A percentile compares a stretch with the other conserved stretches of the same genome.
Evolutionary conservation across 2,797 vertebrate species (phyloP).

Genomic region (Rhinichthys osculus): DNA sequence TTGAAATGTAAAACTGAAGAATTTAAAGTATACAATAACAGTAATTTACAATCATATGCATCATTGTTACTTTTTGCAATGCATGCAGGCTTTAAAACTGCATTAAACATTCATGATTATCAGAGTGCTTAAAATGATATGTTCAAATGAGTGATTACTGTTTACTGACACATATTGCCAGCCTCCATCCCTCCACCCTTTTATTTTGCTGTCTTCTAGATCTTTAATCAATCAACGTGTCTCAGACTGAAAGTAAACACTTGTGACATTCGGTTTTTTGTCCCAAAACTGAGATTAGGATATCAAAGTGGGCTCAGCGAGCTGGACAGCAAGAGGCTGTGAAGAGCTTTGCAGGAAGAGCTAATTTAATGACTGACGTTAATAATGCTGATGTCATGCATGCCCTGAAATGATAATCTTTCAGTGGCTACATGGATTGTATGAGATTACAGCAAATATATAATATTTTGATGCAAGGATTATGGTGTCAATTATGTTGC

Average conservation of each 20-base stretch:
- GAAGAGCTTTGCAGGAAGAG: slow-evolving; percentile 18
- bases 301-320: slow-evolving; percentile 24
- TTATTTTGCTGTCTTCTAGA: slow-evolving; percentile 16
- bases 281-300: slow-evolving; percentile 40
- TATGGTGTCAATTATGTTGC: neutral
- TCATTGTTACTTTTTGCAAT: neutral
- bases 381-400: slow-evolving; percentile 23
- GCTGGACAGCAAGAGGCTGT: slow-evolving; percentile 16
- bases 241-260: slow-evolving; percentile 38
- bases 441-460: slow-evolving; percentile 19
- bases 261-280: slow-evolving; percentile 16
- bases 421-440: neutral
- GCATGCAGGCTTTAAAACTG: neutral
- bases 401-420: slow-evolving; percentile 15
- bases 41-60: neutral
- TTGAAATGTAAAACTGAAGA: neutral
- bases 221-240: slow-evolving; percentile 8
- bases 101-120: neutral
- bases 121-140: neutral
- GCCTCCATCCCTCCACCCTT: neutral
- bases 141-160: slow-evolving; percentile 22
- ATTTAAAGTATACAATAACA: neutral
- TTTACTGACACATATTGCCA: slow-evolving; percentile 3
- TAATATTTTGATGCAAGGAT: slow-evolving; percentile 8
- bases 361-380: slow-evolving; percentile 33